Base-by-base conservation (phyloP, 1,140 invertebrate genomes). In the Globodera rostochiensis region DNA sequence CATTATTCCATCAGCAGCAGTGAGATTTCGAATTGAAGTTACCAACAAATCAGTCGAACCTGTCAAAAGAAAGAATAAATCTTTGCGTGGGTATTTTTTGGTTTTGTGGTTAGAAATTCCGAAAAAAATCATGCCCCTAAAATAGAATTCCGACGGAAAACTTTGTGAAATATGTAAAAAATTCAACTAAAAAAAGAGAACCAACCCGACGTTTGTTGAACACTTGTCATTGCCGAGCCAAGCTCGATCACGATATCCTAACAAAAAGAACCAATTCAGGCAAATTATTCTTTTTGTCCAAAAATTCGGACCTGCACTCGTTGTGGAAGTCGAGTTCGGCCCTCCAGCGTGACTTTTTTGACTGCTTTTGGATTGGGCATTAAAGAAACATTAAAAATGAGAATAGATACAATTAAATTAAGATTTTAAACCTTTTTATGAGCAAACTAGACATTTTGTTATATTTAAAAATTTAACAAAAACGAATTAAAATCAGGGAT, bases 21-120 rank as follows among this genome's bases (percentile, higher is more conserved):
- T 64, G 49, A 78, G 47, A 78, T 78, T 78, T 36, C 77, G 77
- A 64, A 78, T 78, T 49, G 77, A 78, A 15, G 77, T 78, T 6
- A 69, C 46, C 21, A 78, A n/a, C 36, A 47, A 49, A 45, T 78
- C 69, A 7, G 9, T 71, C 7, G 69, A 71, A 47, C 69, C 69
- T 71, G 57, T 19, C 50, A 13, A 53, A 53, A 13, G 4, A 53
- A 53, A 53, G 7, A 53, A 53, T 3, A 53, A 9, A 53, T 53
- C 50, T 25, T 25, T 25, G 25, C 25, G 25, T 25, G 25, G 25
- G 0, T 0, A 0, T 25, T 25, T 25, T 25, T 25, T 1, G 25
- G 0, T 25, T 25, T 25, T 25, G 25, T 25, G 25, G 25, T 25
- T 1, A 25, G 1, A 25, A 25, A 25, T 25, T 25, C 25, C 25